A percentile compares a stretch with the other conserved stretches of the same genome.
Conservation (phyloP, 1,140 invertebrate genomes). For the Cheumatopsyche charites region DNA sequence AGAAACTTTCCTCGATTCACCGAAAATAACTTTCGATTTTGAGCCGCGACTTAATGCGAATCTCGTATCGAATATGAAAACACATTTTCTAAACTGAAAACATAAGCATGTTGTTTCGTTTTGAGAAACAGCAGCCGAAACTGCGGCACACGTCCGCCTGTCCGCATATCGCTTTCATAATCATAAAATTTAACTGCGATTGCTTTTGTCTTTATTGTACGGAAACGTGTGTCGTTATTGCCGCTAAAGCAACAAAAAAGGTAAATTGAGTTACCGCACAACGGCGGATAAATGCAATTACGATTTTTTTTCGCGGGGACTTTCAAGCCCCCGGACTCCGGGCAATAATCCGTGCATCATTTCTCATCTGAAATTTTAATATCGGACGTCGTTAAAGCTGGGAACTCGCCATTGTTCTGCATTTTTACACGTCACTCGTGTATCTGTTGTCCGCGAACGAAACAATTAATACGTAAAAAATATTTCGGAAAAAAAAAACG, state of each 20-base stretch:
- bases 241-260: constrained; percentile 14
- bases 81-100: too few species aligned
- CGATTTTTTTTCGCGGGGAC: constrained; percentile 11
- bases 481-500: too few species aligned
- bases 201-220: constrained; percentile 34
- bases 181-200: constrained; percentile 33
- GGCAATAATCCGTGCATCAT: constrained; percentile 32
- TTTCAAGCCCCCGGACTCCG: not conserved
- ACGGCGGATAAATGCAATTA: constrained; percentile 28
- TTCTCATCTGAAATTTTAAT: constrained; percentile 31
- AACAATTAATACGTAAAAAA: too few species aligned
- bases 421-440: constrained; percentile 14
- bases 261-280: constrained; percentile 29
- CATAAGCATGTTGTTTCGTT: too few species aligned
- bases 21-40: too few species aligned
- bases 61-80: too few species aligned
- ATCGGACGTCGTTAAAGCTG: not conserved
- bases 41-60: too few species aligned
- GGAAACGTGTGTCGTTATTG: constrained; percentile 32
- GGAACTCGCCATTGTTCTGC: constrained; percentile 16
- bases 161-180: constrained; percentile 28
- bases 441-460: too few species aligned
- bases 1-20: too few species aligned
- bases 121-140: too few species aligned
- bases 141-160: not conserved